A percentile compares a stretch with the other conserved stretches of the same genome.
Evolutionary conservation across 2,797 vertebrate genomes (phyloP).

Genomic region (Pyrocephalus nanus): DNA sequence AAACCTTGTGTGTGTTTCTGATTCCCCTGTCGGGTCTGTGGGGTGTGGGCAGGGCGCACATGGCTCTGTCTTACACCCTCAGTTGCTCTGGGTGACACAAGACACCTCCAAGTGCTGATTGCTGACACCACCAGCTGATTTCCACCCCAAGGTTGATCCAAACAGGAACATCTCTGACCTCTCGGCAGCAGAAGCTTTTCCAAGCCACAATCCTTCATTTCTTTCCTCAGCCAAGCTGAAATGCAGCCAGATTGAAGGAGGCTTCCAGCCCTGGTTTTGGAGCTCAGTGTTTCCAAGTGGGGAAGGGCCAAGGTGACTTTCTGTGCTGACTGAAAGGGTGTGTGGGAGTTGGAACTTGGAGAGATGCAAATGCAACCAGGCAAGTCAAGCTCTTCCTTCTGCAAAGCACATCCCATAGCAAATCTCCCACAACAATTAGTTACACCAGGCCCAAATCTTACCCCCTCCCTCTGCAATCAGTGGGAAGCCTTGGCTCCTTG

Average conservation of each 20-base stretch:
- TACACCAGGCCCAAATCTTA: not conserved
- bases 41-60: not conserved
- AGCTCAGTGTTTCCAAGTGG: not conserved
- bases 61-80: not conserved
- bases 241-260: not conserved
- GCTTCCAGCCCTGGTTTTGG: not conserved
- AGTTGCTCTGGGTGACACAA: not conserved
- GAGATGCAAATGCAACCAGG: not conserved
- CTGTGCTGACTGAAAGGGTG: not conserved
- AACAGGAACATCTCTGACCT: not conserved
- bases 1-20: not conserved
- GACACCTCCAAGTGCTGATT: rapidly evolving
- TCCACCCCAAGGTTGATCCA: rapidly evolving
- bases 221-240: not conserved
- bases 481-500: not conserved
- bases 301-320: not conserved
- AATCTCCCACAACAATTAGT: not conserved
- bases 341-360: not conserved
- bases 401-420: not conserved
- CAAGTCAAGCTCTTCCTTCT: not conserved
- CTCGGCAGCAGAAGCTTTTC: not conserved
- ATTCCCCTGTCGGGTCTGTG: not conserved
- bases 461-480: not conserved
- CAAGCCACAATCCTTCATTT: not conserved
- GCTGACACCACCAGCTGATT: not conserved